Base-by-base conservation (phyloP, 2,113 vertebrate genomes). In the Colaptes auratus region DNA sequence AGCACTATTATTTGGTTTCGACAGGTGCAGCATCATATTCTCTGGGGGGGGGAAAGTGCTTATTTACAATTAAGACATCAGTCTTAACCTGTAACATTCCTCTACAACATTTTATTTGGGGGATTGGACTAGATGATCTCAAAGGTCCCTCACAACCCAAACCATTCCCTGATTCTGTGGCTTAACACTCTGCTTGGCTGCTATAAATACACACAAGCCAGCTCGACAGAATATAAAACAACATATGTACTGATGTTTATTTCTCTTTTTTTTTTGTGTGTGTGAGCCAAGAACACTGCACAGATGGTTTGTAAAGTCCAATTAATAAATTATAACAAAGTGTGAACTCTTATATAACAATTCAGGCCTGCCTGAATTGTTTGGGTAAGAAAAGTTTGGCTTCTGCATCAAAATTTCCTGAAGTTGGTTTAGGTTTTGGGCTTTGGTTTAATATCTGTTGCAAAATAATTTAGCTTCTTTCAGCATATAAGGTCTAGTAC, bases 321-420 rank as follows among this genome's bases (percentile, higher is more conserved):
- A 95, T 94, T 93, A 96, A 89, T 92, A 93, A 95, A 93, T 92
- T 70, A 87, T 81, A 80, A 85, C 71, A 75, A 93, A 88, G 64
- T 82, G 74, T 4, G 15, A 92, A 87, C 9, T 91, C 42, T 90
- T 85, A 87, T 55, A 19, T 36, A 90, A 84, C 64, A 77, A 82
- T 87, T 91, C 66, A 74, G 35, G 19, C n/a, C 84, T 69, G 25
- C 85, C 60, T 79, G 35, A 85, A 87, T 66, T 93, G 50, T 93
- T 88, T 77, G 39, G 16, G 24, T 82, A 86, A 78, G 48, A 36
- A 83, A 79, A 83, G 23, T 56, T 87, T 79, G 70, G 50, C 27
- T 96, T 88, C 73, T 80, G 91, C 92, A 82, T 82, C 52, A 84
- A 73, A 61, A 61, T 79, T 75, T 92, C 21, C 35, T 83, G n/a